Evolutionary conservation across 2,797 vertebrate genomes (phyloP), one percentile per base, ranked within the genome.

Genomic region (Rhinophrynus dorsalis): DNA sequence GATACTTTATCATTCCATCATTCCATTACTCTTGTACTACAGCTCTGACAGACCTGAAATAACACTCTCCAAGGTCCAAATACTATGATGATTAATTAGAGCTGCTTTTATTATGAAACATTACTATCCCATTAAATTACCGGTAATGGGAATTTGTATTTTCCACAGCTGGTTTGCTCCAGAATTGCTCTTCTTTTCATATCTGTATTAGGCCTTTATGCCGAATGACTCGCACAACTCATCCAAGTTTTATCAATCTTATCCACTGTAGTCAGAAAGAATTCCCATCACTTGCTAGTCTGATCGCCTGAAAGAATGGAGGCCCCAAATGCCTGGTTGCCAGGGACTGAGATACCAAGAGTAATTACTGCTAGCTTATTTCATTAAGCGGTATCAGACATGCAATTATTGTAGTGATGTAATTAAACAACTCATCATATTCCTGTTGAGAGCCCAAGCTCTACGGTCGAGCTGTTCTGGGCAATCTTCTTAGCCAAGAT

Each of bases 381-480:
- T 69, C 12, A 3, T 77, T 40, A 26, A 78, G 42, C 23, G 23
- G 30, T 65, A 79, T 74, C 75, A 77, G 74, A 78, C 3, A 71
- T 6, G 8, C 65, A 72, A 81, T 76, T 82, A 78, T 40, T 13
- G 37, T 66, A 72, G 75, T 48, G 45, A 64, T 78, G 51, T 67
- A 82, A 80, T 81, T 81, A 74, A 70, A 71, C 51, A 81, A 79
- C 80, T 78, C 77, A 62, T 63, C 72, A 70, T 52, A 75, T 68
- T 82, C 48, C 20, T 67, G 62, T 56, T 78, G 62, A 76, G 82
- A 74, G 51, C 27, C 69, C 33, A 69, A 60, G 55, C 40, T 72
- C 68, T 33, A 50, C 26, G 71, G 27, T 23, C 67, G 54, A 75
- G 60, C 29, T 63, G 63, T 74, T 64, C 55, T 69, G 23, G 40